Evolutionary conservation across 2,888 invertebrate species (phyloP), one percentile per base, ranked within the genome.

Genomic region (Leucania comma): DNA sequence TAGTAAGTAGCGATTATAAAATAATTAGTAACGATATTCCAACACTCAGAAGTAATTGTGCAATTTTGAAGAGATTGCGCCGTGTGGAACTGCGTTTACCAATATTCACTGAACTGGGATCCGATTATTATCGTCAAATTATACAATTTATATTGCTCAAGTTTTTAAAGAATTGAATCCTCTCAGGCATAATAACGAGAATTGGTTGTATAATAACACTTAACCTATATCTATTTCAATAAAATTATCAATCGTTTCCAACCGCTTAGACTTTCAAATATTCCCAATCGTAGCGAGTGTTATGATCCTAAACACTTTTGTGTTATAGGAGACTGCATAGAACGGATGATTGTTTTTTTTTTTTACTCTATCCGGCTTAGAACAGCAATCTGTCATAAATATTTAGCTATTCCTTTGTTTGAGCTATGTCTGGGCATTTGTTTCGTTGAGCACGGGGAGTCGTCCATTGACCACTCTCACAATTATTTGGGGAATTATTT

Each of bases 291-390:
- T 50, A 51, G 66, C 56, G 35, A 65, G 32, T 64, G 67, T 57
- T 68, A 72, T 69, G 29, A 75, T 65, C 67, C 70, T 73, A 68
- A 80, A 81, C 62, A 65, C 54, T 51, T 66, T 17, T 57, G 59
- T 65, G 65, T 71, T 63, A 64, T 60, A 65, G 70, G 70, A 71
- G 78, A 79, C 66, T 73, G 80, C 87, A 88, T 83, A 79, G 86
- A 87, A 87, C 80, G 81, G 82, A 84, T 89, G 83, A 82, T 88
- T 89, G n/a, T n/a, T n/a, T n/a, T n/a, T n/a, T n/a, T n/a, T n/a
- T n/a, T n/a, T n/a, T n/a, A n/a, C n/a, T n/a, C n/a, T n/a, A n/a
- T n/a, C n/a, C n/a, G n/a, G n/a, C n/a, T n/a, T n/a, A n/a, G n/a
- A n/a, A n/a, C n/a, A n/a, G n/a, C n/a, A n/a, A n/a, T n/a, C n/a